Evolutionary conservation across 2,888 invertebrate species (phyloP), one percentile per base, ranked within the genome.

Genomic region (Tubulanus polymorphus): DNA sequence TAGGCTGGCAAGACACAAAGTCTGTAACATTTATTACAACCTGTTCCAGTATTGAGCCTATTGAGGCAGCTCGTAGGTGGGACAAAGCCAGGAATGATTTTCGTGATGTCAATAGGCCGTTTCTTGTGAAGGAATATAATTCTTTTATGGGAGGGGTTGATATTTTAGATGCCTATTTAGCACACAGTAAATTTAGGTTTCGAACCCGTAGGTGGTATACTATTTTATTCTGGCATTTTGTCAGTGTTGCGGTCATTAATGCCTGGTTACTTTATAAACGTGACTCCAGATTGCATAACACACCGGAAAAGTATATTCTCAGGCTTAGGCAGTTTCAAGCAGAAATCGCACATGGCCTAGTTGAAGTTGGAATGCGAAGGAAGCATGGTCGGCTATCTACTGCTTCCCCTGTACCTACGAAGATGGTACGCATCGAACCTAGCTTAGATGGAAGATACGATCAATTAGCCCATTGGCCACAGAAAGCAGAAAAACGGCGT

Each of bases 111-210:
- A n/a, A 20, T 2, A 35, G 53, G 3, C 60, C 60, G 10, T 48
- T 37, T 2, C 41, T 58, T 28, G 37, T 61, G 8, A 5, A 51
- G 15, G 51, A 46, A 18, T 61, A 61, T 49, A 55, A 54, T 29
- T 10, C 29, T n/a, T 26, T 46, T 37, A 49, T 54, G 54, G 54
- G 49, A 5, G 54, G 54, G 8, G 25, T 54, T 3, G 50, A 54
- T 37, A 27, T 54, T 12, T n/a, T 35, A 6, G 50, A 51, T 51
- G 37, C 32, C 15, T 55, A 27, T 51, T 41, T 51, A 15, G 50
- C 50, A 26, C 18, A 27, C 12, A 30, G 46, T 27, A 51, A 41
- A 15, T 51, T 26, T 29, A 25, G n/a, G 12, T 15, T 51, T 1
- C n/a, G 37, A 20, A 41, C 55, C 1, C 46, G 46, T 6, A 28